Percentiles rank a stretch among this genome's conserved stretches.
Conservation (phyloP, 2,888 invertebrate species). For the Orthosia gothica region DNA sequence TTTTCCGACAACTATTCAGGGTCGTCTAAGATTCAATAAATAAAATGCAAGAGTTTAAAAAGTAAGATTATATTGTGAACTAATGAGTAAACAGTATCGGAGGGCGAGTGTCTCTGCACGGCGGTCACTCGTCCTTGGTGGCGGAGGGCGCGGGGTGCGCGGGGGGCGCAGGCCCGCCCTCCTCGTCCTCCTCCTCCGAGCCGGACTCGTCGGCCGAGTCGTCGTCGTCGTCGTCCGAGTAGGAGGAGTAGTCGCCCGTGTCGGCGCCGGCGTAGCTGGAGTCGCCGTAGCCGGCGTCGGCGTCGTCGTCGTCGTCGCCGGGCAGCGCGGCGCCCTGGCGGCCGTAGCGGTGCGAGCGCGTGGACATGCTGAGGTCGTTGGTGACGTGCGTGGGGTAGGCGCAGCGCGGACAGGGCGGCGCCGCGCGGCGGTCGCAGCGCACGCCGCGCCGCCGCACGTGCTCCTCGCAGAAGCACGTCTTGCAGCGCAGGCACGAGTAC, state of each 20-base stretch:
- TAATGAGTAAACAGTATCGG: neutral
- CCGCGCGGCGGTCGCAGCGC: slow-evolving; percentile 72
- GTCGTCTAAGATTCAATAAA: neutral
- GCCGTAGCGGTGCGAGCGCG: slow-evolving; percentile 97
- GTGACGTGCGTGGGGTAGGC: slow-evolving; percentile 98
- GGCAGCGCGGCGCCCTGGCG: slow-evolving; percentile 94
- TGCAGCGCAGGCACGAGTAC: slow-evolving; percentile 98
- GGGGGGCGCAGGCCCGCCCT: neutral
- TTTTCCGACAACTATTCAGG: neutral
- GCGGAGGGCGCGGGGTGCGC: slow-evolving; percentile 5
- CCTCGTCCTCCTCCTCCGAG: slow-evolving; percentile 64
- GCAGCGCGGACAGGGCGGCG: slow-evolving; percentile 98
- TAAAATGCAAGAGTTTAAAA: slow-evolving; percentile 28
- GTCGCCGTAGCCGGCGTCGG: slow-evolving; percentile 74
- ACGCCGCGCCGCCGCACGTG: slow-evolving; percentile 95
- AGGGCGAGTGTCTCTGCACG: neutral
- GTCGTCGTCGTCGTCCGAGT: slow-evolving; percentile 88
- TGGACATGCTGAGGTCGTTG: slow-evolving; percentile 98
- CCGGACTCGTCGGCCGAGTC: slow-evolving; percentile 74
- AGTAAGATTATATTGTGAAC: slow-evolving; percentile 38
- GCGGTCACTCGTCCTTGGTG: slow-evolving; percentile 22
- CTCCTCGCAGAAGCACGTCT: slow-evolving; percentile 99
- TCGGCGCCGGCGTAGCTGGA: slow-evolving; percentile 90
- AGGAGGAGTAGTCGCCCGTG: slow-evolving; percentile 85
- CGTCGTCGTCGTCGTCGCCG: slow-evolving; percentile 93